Base-by-base conservation (phyloP, 2,113 vertebrate species). In the Thamnophis sirtalis region DNA sequence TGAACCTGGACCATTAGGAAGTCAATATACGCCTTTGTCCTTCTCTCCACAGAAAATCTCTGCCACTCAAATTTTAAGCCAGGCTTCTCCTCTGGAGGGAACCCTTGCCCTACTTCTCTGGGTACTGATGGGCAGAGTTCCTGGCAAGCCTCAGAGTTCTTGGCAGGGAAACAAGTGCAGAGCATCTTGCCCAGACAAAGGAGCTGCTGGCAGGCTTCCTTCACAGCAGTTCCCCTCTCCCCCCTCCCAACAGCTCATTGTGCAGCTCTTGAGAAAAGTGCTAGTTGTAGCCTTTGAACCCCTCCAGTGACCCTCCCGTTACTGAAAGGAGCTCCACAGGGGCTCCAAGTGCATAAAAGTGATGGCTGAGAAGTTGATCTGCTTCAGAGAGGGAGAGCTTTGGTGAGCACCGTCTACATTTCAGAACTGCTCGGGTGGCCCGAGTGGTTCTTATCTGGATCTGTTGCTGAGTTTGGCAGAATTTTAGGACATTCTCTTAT, bases 1-100 rank as follows among this genome's bases (percentile, higher is more conserved):
- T 95, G 95, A 95, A 94, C 95, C 94, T 89, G 95, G 93, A 94
- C 96, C 95, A 94, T 94, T 94, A 96, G 96, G 94, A 96, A 94
- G 93, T 95, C 96, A 94, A 19, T 73, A 38, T 0, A 92, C 94
- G 94, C 95, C 95, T 94, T 95, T 93, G 95, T 93, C 85, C 91
- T 89, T 95, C 90, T 91, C 90, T 94, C 93, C 95, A 94, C 95
- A 94, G 95, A 94, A 96, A 95, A 21, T 94, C 73, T 21, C 73
- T 80, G 17, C 73, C 33, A 80, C 19, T 80, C 33, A 43, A 3
- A 80, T 80, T 80, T 43, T 21, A 38, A 38, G 33, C 73, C 17
- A 9, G 7, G 73, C 73, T 2, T 80, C 73, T 43, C 73, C 73
- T 80, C 73, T 43, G 73, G 73, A 80, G 73, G 73, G 73, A 80